Base-by-base conservation (phyloP, 64 coral and sea anemone species). In the Exaiptasia diaphana region DNA sequence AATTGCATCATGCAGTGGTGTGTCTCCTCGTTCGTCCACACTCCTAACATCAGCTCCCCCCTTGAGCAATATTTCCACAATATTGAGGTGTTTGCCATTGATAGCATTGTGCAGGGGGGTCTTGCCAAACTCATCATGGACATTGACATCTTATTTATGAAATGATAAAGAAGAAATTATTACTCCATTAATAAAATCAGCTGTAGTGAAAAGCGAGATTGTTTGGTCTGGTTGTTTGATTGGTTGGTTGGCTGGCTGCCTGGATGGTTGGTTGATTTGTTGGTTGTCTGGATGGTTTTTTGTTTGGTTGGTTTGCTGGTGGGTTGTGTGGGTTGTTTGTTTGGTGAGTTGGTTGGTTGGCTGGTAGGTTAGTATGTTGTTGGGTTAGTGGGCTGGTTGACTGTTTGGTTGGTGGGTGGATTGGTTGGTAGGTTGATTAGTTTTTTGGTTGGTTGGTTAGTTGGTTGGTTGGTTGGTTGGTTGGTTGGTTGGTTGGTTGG, bases 131-230 rank as follows among this genome's bases (percentile, higher is more conserved):
- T 78, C 78, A 71, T 94, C 91, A 22, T 50, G 31, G n/a, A 77
- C 15, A n/a, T 94, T 94, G 0, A 94, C 80, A 60, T 94, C 91
- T 94, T n/a, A n/a, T n/a, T n/a, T n/a, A n/a, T n/a, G n/a, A n/a
- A n/a, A n/a, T n/a, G 74, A 13, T 0, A 5, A 43, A 9, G 17
- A 26, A 57, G 81, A 52, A 8, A 0, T 26, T 45, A 11, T 4
- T 49, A 35, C 17, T 15, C 17, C 1, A 17, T 24, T 25, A 2
- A 4, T 25, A 1, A 1, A 46, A 45, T 26, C 18, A 13, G 29
- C 18, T 34, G 14, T 0, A 1, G 9, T 0, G 2, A 10, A 11
- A 8, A 46, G 43, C 43, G 6, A 46, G n/a, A n/a, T n/a, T n/a
- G n/a, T n/a, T n/a, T 46, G 6, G 15, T 7, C 15, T 46, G 15